These are phyloP conservation scores for Syrrhaptes paradoxus DNA, from an alignment of 2,113 vertebrate species.

Conservation along the genomic window DNA sequence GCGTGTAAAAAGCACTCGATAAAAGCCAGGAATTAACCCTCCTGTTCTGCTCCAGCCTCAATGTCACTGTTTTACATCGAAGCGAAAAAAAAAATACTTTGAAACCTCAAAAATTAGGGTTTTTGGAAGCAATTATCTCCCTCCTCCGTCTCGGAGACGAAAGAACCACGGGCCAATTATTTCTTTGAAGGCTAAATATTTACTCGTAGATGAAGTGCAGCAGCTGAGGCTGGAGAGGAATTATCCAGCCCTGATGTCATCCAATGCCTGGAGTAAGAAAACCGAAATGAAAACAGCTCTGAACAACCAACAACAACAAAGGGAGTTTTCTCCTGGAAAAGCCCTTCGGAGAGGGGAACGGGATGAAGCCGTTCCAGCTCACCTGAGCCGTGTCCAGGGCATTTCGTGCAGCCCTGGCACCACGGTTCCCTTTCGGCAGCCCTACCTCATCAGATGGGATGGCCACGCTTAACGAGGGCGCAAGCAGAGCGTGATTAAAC, in stretches of 20 bases:
- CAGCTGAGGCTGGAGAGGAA: neutral
- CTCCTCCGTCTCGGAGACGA: neutral
- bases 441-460: neutral
- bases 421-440: neutral
- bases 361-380: neutral
- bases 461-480: neutral
- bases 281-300: neutral
- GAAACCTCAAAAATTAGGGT: slow-evolving; percentile 56
- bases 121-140: slow-evolving; percentile 37
- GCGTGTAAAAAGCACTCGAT: neutral
- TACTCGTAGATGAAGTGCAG: neutral
- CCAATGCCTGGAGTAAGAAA: neutral
- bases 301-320: neutral
- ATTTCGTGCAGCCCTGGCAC: neutral
- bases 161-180: slow-evolving; percentile 12
- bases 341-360: neutral
- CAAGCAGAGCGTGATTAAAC: fast-evolving
- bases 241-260: slow-evolving; percentile 30
- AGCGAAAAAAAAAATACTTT: neutral
- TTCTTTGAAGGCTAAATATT: slow-evolving; percentile 61
- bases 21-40: neutral
- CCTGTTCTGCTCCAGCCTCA: neutral
- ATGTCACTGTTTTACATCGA: neutral
- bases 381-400: neutral
- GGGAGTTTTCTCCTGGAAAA: neutral